Base-by-base conservation (phyloP, 2,797 vertebrate species). In the Aeoliscus strigatus region DNA sequence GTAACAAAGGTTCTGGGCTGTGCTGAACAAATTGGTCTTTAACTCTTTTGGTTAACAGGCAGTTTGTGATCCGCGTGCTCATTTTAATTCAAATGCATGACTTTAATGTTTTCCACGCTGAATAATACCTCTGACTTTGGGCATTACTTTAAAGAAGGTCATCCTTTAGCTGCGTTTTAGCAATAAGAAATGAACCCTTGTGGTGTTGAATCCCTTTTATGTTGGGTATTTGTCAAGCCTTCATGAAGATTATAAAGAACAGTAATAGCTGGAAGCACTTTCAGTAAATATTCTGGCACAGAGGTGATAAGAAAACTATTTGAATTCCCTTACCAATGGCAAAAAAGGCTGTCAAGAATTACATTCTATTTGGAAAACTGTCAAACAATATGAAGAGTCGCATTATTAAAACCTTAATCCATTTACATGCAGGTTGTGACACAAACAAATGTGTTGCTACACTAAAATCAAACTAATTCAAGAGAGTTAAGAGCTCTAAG, bases 261-360 rank as follows among this genome's bases (percentile, higher is more conserved):
- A 59, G 47, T 50, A 65, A 68, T 64, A 70, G 67, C 77, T 29
- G 15, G 34, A 66, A 70, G 70, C 57, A 51, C 46, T 58, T 56
- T 61, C 51, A 56, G 55, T 60, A 67, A 75, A 77, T 66, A 66
- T 44, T 70, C 77, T 81, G 75, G 70, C 27, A 62, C 10, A 27
- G 55, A 52, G 44, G 53, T 57, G 73, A 82, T 79, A 82, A 75
- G 68, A 53, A 52, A 69, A 54, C 2, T 56, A 70, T 66, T 45
- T 60, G 27, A 70, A 72, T 57, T 56, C 29, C 30, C 18, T 44
- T 28, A 27, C 27, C 30, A 47, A 46, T 39, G 39, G 34, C 47
- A 50, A 39, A 13, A 51, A 64, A 52, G 48, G 16, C 50, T 58
- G 59, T 60, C 41, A 70, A 24, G 18, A 60, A 64, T 42, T 45